These are phyloP conservation scores for Nerophis ophidion DNA, from an alignment of 2,113 vertebrate species.

Conservation along the genomic window DNA sequence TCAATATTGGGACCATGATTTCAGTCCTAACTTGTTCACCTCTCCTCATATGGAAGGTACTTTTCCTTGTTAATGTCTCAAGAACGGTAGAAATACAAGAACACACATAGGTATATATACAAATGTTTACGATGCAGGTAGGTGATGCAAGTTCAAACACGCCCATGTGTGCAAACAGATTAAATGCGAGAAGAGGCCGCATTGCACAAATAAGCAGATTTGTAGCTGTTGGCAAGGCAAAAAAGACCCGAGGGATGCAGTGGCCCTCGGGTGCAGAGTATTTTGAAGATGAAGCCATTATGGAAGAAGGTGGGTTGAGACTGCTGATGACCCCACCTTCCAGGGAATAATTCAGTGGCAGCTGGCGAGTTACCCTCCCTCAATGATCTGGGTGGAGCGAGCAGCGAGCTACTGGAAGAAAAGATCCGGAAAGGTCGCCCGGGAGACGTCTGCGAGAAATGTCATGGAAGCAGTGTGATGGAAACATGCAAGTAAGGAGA, in stretches of 20 bases:
- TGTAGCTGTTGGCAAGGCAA: conserved; percentile 36
- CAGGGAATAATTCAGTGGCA: conserved; percentile 38
- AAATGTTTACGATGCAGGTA: conserved; percentile 21
- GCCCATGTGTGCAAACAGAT: conserved; percentile 25
- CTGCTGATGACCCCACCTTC: conserved; percentile 28
- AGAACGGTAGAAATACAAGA: too few relatives aligned
- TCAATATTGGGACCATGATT: too few relatives aligned
- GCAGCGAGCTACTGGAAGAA: conserved; percentile 27
- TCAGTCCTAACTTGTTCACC: too few relatives aligned
- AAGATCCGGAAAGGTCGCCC: conserved; percentile 41
- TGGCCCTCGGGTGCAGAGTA: conserved; percentile 30
- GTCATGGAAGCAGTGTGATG: conserved; percentile 44
- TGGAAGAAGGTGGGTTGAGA: conserved; percentile 18
- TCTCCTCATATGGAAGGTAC: too few relatives aligned
- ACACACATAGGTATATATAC: conserved; percentile 18
- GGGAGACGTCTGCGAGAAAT: conserved; percentile 48
- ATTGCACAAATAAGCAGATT: conserved; percentile 20
- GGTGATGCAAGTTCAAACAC: conserved; percentile 33
- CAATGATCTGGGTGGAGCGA: conserved; percentile 12
- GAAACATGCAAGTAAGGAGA: conserved; percentile 7
- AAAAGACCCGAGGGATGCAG: conserved; percentile 29
- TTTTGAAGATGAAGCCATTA: conserved; percentile 35
- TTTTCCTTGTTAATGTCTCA: too few relatives aligned
- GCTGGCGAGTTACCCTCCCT: conserved; percentile 28
- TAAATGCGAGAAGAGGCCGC: conserved; percentile 18